Percentiles rank a stretch among this genome's conserved stretches.
These are phyloP conservation scores for Megastigmus dorsalis DNA, from an alignment of 2,888 invertebrate species.

Conservation along the genomic window DNA sequence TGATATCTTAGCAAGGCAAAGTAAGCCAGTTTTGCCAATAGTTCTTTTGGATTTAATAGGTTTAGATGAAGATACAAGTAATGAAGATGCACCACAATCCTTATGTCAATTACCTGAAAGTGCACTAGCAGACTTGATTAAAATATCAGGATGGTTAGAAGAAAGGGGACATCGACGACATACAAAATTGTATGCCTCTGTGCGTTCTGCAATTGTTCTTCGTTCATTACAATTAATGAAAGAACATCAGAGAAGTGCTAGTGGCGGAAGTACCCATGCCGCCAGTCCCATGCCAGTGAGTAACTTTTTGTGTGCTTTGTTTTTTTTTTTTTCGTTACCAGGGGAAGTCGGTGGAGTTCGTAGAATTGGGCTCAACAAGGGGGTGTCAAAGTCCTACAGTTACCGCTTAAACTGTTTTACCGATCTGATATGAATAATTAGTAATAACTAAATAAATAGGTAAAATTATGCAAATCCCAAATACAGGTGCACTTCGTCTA, in stretches of 20 bases:
- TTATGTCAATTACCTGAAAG: constrained; percentile 83
- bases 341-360: too few relatives aligned
- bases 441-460: too few relatives aligned
- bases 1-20: constrained; percentile 88
- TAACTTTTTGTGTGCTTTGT: constrained; percentile 31
- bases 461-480: too few relatives aligned
- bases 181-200: constrained; percentile 84
- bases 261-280: constrained; percentile 84
- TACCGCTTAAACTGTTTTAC: too few relatives aligned
- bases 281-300: constrained; percentile 80
- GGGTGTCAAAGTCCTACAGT: too few relatives aligned
- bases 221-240: constrained; percentile 85
- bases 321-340: not conserved
- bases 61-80: constrained; percentile 85
- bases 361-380: too few relatives aligned
- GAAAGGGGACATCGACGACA: constrained; percentile 84
- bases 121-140: constrained; percentile 82
- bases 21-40: constrained; percentile 89
- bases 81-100: constrained; percentile 78
- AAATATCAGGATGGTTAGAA: constrained; percentile 91
- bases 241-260: constrained; percentile 87
- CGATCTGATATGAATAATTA: too few relatives aligned
- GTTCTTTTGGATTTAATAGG: constrained; percentile 91
- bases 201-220: constrained; percentile 85
- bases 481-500: too few relatives aligned